phyloP scores from a whole-genome alignment of 2,888 invertebrate genomes.

The Ormyrus nitidulus region DNA sequence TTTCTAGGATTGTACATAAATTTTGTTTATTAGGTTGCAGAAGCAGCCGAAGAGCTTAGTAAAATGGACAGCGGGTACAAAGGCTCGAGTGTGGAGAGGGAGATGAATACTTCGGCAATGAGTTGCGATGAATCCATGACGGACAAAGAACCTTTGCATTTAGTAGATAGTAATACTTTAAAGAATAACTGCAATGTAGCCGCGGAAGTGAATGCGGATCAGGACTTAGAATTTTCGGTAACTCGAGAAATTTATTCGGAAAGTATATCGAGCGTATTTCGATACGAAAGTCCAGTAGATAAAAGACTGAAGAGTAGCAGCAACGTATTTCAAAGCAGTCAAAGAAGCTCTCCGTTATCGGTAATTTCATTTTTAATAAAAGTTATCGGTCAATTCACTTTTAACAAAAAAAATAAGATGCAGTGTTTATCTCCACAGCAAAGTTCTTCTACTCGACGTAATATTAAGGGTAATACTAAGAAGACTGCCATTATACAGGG shows the following conservation, averaged over 20 bases:
- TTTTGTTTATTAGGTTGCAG: conserved; percentile 9
- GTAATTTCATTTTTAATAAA: conserved; percentile 24
- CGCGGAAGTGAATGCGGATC: conserved; percentile 43
- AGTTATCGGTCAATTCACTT: neutral
- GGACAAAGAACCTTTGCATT: conserved; percentile 41
- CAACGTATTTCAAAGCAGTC: neutral
- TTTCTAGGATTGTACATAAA: too few species aligned
- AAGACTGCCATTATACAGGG: conserved; percentile 72
- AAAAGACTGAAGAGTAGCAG: conserved; percentile 43
- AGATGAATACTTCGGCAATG: conserved; percentile 14
- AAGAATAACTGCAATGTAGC: conserved; percentile 19
- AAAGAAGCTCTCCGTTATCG: conserved; percentile 8
- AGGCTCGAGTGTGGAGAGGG: conserved; percentile 31
- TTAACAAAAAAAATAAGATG: neutral
- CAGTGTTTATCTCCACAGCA: conserved; percentile 16
- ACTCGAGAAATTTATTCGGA: conserved; percentile 40
- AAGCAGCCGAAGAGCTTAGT: neutral
- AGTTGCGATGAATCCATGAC: conserved; percentile 17
- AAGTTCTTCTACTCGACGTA: conserved; percentile 48
- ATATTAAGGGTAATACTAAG: conserved; percentile 53
- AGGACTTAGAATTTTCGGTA: conserved; percentile 47
- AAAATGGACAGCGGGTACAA: conserved; percentile 46
- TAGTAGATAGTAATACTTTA: conserved; percentile 21
- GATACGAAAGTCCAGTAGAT: conserved; percentile 34
- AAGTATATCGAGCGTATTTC: conserved; percentile 48